Base-by-base conservation (phyloP, 2,113 vertebrate genomes). In the Antechinus stuartii region DNA sequence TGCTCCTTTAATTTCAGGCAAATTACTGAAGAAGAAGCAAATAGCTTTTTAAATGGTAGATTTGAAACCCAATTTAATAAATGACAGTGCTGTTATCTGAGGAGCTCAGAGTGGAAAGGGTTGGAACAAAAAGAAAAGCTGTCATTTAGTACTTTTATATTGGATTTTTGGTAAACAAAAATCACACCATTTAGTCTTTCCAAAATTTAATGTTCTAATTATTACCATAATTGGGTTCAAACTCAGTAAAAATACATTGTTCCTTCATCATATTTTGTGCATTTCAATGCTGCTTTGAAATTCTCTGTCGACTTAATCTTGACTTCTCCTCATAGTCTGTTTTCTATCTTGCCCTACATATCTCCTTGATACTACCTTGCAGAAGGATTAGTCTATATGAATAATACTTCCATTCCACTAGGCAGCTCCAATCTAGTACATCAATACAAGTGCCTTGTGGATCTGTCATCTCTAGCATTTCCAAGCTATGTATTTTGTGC, bases 361-460 rank as follows among this genome's bases (percentile, higher is more conserved):
- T n/a, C 10, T 27, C 54, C 2, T 50, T 91, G 0, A 50, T 5
- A 1, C 19, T n/a, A 9, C 0, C 4, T 84, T n/a, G 19, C n/a
- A 22, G 61, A 68, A 68, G 30, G 7, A 42, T 7, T 22, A n/a
- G 4, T 84, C 42, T 49, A 3, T 90, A 91, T 52, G 50, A 61
- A 94, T n/a, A 54, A 42, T 49, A 94, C 14, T 19, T 93, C 95
- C 10, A 90, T 0, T 42, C 42, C 2, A 1, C 89, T 24, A 23
- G 68, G 2, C 0, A 50, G 2, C 54, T 30, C 57, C 57, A 1
- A 1, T 53, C 90, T 11, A 4, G 68, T 26, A 19, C 91, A 50
- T 84, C 25, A 91, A n/a, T 9, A 22, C 92, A 56, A 49, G 19
- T 92, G 3, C 57, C 49, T n/a, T 1, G 26, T 27, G 16, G 12